These are phyloP conservation scores for Oreohelix idahoensis DNA, from an alignment of 1,140 invertebrate species.

Conservation along the genomic window DNA sequence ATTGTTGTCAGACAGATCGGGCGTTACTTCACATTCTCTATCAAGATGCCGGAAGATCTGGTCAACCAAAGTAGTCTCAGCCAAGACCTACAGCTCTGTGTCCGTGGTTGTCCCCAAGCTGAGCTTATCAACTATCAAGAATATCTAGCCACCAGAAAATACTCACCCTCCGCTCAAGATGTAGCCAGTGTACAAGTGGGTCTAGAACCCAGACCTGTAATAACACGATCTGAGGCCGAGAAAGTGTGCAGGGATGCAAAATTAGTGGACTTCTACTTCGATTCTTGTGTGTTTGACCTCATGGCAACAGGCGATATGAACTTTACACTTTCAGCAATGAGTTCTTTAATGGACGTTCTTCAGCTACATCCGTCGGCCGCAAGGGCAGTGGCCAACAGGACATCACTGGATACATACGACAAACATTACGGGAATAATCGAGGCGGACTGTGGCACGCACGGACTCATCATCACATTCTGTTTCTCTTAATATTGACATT, in stretches of 20 bases:
- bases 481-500: not conserved
- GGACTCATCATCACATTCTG: not conserved
- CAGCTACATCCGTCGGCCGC: slow-evolving; percentile 68
- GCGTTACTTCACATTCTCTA: slow-evolving; percentile 75
- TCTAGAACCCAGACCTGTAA: slow-evolving; percentile 32
- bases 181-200: slow-evolving; percentile 29
- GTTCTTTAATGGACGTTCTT: slow-evolving; percentile 74
- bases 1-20: slow-evolving; percentile 75
- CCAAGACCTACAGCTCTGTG: slow-evolving; percentile 74
- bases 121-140: slow-evolving; percentile 74
- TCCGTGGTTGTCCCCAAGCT: slow-evolving; percentile 74
- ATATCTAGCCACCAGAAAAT: slow-evolving; percentile 51
- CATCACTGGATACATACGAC: slow-evolving; percentile 50
- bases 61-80: slow-evolving; percentile 66
- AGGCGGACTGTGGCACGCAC: not conserved
- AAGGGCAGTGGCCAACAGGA: slow-evolving; percentile 52
- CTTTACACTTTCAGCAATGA: slow-evolving; percentile 73
- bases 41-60: slow-evolving; percentile 75
- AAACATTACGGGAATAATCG: not conserved
- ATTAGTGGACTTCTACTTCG: slow-evolving; percentile 77
- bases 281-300: slow-evolving; percentile 79
- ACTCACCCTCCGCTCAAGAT: slow-evolving; percentile 22
- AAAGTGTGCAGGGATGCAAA: slow-evolving; percentile 69
- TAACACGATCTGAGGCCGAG: slow-evolving; percentile 60
- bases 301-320: slow-evolving; percentile 75